These are phyloP conservation scores for Watersipora subatra DNA, from an alignment of 1,140 invertebrate species.

Conservation along the genomic window DNA sequence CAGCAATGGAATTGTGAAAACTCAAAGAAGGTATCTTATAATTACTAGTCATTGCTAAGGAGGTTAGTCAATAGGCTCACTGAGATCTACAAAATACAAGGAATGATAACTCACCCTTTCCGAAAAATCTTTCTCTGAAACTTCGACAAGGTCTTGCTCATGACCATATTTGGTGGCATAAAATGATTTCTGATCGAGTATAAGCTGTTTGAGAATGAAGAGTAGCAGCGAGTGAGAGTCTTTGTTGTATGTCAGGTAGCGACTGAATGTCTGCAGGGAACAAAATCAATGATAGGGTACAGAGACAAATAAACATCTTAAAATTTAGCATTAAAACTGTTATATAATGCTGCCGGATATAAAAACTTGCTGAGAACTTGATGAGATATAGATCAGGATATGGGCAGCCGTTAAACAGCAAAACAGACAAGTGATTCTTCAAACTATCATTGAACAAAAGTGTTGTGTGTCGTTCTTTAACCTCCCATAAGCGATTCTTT, in stretches of 20 bases:
- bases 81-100: background rate
- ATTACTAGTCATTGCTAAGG: background rate
- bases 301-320: no score
- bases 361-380: no score
- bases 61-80: background rate
- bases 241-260: conserved; percentile 82
- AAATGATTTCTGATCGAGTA: conserved; percentile 76
- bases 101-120: conserved; percentile 54
- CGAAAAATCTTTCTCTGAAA: conserved; percentile 76
- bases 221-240: conserved; percentile 92
- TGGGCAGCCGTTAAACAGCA: no score
- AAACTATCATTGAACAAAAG: no score
- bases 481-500: no score
- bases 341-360: no score
- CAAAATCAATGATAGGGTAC: background rate
- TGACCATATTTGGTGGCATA: conserved; percentile 62
- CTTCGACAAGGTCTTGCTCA: conserved; percentile 51
- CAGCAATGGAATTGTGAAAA: background rate
- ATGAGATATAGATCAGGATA: no score
- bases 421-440: no score
- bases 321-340: no score
- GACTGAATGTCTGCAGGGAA: conserved; percentile 67
- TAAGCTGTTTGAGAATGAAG: conserved; percentile 83
- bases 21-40: background rate
- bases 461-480: no score